Evolutionary conservation across 2,113 vertebrate species (phyloP).

Genomic region (mouse (Mus musculus)): DNA sequence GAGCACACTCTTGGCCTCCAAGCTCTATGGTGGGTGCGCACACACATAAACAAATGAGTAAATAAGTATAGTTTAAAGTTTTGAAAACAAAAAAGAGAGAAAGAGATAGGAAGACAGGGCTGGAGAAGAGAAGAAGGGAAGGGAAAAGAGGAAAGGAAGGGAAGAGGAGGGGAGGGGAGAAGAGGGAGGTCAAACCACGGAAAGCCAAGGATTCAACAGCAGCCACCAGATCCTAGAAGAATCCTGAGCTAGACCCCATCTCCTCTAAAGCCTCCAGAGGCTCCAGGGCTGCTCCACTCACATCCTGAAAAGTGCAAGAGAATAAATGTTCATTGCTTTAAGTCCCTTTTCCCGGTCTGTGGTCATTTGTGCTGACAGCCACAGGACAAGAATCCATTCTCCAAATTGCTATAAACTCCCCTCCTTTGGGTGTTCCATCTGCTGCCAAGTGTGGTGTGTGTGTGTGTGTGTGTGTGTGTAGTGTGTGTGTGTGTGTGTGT

Average conservation of each 20-base stretch:
- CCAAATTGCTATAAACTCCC: background rate
- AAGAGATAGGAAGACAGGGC: background rate
- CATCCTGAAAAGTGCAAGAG: background rate
- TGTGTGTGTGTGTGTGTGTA: background rate
- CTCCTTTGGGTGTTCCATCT: background rate
- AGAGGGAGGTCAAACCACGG: background rate
- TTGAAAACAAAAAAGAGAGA: background rate
- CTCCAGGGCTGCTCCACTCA: rapidly evolving
- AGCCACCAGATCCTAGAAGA: background rate
- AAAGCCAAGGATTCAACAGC: too few species aligned
- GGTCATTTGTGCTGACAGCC: background rate
- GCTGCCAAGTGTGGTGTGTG: background rate
- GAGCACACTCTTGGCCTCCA: background rate
- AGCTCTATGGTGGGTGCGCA: background rate
- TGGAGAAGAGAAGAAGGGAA: background rate
- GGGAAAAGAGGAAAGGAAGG: background rate
- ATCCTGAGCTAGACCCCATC: background rate
- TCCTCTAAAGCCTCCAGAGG: background rate
- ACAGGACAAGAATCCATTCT: background rate
- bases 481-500: background rate
- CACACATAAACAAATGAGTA: background rate
- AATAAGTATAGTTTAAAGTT: background rate
- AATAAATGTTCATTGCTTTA: background rate
- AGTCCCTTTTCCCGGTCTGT: background rate
- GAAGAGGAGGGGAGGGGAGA: background rate